Percentiles rank a stretch among this genome's conserved stretches.
These are phyloP conservation scores for Pachliopta kotzebuea DNA, from an alignment of 2,888 invertebrate species.

Conservation along the genomic window DNA sequence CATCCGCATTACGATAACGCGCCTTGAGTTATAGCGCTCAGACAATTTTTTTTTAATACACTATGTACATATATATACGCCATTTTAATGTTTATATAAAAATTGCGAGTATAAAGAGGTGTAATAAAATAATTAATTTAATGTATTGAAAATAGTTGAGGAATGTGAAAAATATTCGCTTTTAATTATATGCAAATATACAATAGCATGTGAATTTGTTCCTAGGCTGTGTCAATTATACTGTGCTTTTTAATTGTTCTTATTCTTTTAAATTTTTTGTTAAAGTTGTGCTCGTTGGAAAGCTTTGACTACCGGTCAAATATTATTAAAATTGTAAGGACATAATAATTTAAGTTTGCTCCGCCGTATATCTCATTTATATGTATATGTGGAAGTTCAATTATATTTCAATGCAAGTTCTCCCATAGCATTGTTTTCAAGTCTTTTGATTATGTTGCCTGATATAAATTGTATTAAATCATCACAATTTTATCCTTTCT, in stretches of 20 bases:
- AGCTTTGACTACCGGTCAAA: neutral
- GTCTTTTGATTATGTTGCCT: constrained; percentile 56
- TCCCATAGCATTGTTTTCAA: constrained; percentile 30
- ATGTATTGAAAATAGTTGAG: neutral
- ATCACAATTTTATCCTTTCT: constrained; percentile 66
- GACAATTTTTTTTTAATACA: constrained; percentile 41
- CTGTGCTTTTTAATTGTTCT: constrained; percentile 2
- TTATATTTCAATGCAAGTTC: constrained; percentile 24
- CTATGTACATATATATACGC: constrained; percentile 56
- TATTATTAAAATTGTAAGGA: neutral
- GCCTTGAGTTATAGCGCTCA: constrained; percentile 27
- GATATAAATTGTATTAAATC: constrained; percentile 73
- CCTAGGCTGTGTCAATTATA: constrained; percentile 14
- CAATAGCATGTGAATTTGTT: constrained; percentile 5
- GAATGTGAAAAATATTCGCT: neutral
- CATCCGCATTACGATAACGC: constrained; percentile 36
- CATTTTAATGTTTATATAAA: neutral
- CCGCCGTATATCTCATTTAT: neutral
- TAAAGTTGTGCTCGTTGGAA: too few species aligned
- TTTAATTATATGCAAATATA: constrained; percentile 1
- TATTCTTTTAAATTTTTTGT: neutral
- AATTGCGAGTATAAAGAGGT: neutral
- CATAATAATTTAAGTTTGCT: neutral
- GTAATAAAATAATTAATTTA: neutral
- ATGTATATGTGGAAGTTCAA: constrained; percentile 9